These are phyloP conservation scores for Muscicapa striata DNA, from an alignment of 2,797 vertebrate genomes.

Conservation along the genomic window DNA sequence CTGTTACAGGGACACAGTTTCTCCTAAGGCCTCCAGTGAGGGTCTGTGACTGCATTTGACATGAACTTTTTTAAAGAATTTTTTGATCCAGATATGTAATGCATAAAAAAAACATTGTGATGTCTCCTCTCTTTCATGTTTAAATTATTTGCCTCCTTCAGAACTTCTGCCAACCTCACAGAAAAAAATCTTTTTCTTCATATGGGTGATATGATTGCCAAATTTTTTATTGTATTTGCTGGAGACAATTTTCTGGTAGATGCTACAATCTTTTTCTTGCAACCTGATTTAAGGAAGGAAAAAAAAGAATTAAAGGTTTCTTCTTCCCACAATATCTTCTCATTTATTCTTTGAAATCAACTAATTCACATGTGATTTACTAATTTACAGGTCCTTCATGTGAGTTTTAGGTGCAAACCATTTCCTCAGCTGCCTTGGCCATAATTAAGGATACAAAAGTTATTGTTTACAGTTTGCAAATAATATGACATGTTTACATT, in stretches of 20 bases:
- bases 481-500: background rate
- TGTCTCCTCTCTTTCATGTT: background rate
- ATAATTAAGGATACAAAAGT: background rate
- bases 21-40: background rate
- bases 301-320: accelerated
- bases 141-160: background rate
- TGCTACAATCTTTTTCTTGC: background rate
- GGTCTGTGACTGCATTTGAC: background rate
- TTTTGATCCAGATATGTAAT: background rate
- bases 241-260: background rate
- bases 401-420: background rate
- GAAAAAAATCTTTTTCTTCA: background rate
- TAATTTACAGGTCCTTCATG: background rate
- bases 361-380: background rate
- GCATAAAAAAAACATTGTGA: background rate
- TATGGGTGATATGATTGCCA: background rate
- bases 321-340: background rate
- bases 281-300: background rate
- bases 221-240: background rate
- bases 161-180: background rate
- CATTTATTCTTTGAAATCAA: background rate
- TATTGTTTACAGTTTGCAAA: background rate
- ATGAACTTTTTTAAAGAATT: background rate
- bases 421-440: background rate
- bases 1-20: background rate